Evolutionary conservation across 2,113 vertebrate species (phyloP).

Genomic region (Hassar affinis): DNA sequence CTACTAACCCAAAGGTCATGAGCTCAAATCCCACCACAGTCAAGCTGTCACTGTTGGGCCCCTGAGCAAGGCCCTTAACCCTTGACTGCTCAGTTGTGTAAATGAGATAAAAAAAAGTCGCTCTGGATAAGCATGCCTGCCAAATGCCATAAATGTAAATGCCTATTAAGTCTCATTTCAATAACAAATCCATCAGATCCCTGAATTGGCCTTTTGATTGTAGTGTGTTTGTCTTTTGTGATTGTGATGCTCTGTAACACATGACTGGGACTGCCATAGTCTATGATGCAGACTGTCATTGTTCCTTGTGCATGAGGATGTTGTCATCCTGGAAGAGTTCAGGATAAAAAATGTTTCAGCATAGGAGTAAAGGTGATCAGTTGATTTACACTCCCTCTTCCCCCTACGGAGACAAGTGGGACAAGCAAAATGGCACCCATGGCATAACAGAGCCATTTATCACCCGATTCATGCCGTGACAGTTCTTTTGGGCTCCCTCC

Average conservation of each 20-base stretch:
- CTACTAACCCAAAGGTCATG: too few relatives aligned
- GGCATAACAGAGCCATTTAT: not conserved
- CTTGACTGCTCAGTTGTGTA: too few relatives aligned
- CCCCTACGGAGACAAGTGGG: not conserved
- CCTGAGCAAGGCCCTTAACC: too few relatives aligned
- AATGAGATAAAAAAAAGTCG: too few relatives aligned
- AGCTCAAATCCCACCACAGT: too few relatives aligned
- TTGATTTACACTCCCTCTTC: not conserved
- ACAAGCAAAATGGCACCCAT: not conserved
- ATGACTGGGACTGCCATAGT: not conserved
- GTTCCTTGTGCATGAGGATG: not conserved
- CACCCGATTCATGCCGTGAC: not conserved
- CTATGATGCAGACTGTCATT: not conserved
- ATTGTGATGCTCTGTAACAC: not conserved
- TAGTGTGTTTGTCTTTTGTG: too few relatives aligned
- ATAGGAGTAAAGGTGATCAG: not conserved
- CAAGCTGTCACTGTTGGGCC: too few relatives aligned
- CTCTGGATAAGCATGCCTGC: too few relatives aligned
- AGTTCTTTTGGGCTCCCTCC: not conserved
- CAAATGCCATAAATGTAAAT: too few relatives aligned
- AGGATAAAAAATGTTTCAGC: not conserved
- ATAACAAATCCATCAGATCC: not conserved
- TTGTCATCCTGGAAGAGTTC: not conserved
- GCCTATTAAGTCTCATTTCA: too few relatives aligned
- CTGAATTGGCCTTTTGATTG: not conserved